Evolutionary conservation across 2,113 vertebrate species (phyloP), one percentile per base, ranked within the genome.

Genomic region (Hemicordylus capensis): DNA sequence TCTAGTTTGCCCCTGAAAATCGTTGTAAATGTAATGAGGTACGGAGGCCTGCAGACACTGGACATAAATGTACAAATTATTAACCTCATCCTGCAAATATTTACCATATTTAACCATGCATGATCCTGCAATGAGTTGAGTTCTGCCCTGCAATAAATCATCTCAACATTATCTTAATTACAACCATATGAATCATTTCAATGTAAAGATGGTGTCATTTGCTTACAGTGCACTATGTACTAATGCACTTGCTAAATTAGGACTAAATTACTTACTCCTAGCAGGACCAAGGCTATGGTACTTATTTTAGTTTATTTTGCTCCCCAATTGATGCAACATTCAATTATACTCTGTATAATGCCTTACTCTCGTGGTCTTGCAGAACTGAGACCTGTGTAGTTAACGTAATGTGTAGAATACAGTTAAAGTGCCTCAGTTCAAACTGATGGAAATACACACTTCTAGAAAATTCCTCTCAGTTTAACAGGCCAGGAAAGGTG

Each of bases 401-500:
- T 54, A 46, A 0, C 1, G 7, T 28, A 87, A 73, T 20, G 51
- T 83, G 90, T 80, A 86, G 28, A 86, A 78, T 3, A 79, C 1
- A 4, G 20, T 46, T 39, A 42, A 87, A 89, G 84, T 83, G 90
- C 84, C 79, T 93, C 85, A 61, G 78, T 89, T 89, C 89, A 66
- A 81, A 79, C 74, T 4, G 83, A 85, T 42, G 63, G 69, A 88
- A 76, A 77, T 61, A 48, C 34, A 84, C 42, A 1, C 64, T 86
- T 84, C 0, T 9, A 58, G 83, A 11, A 56, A 80, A 74, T 63
- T 86, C 83, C 51, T 54, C 73, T 81, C 20, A 54, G 19, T 46
- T 51, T 54, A 87, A 72, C n/a, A 88, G 76, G 51, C 39, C n/a
- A 42, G 81, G 80, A 89, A 89, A 90, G 85, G 12, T 83, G 75